A percentile compares a stretch with the other conserved stretches of the same genome.
These are phyloP conservation scores for Myxocyprinus asiaticus DNA, from an alignment of 2,113 vertebrate species.

Conservation along the genomic window DNA sequence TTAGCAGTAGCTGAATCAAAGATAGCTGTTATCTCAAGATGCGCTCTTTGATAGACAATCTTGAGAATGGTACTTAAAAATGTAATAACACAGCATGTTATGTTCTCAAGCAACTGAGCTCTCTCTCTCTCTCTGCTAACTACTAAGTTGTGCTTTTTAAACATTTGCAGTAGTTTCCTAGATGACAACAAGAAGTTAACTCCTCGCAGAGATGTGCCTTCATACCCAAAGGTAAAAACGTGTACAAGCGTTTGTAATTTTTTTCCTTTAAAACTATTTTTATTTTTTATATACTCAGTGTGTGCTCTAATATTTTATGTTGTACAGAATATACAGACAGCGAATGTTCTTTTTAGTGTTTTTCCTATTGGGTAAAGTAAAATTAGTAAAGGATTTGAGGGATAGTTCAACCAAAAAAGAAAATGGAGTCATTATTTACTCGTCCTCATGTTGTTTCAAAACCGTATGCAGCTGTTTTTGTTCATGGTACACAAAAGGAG, in stretches of 20 bases:
- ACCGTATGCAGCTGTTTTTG: background rate
- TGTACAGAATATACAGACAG: no score
- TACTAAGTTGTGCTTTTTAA: constrained; percentile 57
- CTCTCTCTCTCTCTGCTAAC: background rate
- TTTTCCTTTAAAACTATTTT: no score
- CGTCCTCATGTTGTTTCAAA: background rate
- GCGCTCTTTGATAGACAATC: background rate
- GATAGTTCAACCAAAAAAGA: no score
- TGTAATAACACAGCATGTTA: background rate
- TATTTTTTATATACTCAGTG: no score
- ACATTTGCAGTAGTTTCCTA: constrained; percentile 78
- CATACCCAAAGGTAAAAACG: constrained; percentile 84
- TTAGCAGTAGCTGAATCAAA: constrained; percentile 22
- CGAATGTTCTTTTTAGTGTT: no score
- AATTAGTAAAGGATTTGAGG: no score
- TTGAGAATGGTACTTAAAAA: background rate
- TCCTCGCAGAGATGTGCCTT: constrained; percentile 80
- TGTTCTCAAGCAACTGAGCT: background rate
- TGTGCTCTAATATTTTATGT: no score
- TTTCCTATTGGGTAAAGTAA: no score
- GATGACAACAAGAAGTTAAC: constrained; percentile 82
- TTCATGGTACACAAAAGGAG: background rate
- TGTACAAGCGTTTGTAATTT: no score
- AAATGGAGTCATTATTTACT: background rate
- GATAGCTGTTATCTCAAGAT: background rate